Conservation (phyloP, 2,797 vertebrate species). For the Megaceryle alcyon region DNA sequence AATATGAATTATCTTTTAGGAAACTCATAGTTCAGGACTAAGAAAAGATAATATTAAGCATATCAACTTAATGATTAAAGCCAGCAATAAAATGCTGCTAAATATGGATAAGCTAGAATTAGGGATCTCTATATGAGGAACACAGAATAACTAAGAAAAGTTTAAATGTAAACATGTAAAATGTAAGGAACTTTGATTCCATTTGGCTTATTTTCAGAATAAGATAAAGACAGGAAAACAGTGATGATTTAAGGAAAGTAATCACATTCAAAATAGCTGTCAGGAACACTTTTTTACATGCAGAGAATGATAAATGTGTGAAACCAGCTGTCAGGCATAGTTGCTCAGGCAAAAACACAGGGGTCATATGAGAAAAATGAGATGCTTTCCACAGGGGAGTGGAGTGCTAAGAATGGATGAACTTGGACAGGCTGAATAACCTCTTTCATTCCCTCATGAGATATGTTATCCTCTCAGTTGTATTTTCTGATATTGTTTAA, state of each 20-base stretch:
- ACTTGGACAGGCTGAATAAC: slow-evolving; percentile 22
- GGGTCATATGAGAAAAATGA: slow-evolving; percentile 49
- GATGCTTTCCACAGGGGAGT: not conserved
- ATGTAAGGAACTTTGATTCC: not conserved
- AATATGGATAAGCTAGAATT: not conserved
- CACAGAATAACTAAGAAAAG: not conserved
- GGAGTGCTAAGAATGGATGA: slow-evolving; percentile 36
- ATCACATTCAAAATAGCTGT: slow-evolving; percentile 23
- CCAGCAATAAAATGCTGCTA: not conserved
- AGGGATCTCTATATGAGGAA: not conserved
- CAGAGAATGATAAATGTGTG: slow-evolving; percentile 53
- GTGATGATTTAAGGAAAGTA: not conserved
- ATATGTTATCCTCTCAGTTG: slow-evolving; percentile 17
- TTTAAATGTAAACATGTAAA: not conserved
- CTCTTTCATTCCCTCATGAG: not conserved
- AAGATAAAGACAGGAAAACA: not conserved
- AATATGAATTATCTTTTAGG: not conserved
- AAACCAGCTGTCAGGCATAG: slow-evolving; percentile 37
- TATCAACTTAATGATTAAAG: not conserved
- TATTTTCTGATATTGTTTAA: slow-evolving; percentile 23
- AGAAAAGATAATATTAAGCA: not conserved
- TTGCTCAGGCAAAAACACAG: slow-evolving; percentile 46
- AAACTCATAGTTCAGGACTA: not conserved
- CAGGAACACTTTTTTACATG: slow-evolving; percentile 11
- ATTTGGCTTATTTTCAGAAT: not conserved